Conservation (phyloP, 2,797 vertebrate species). For the Serranus cabrilla region DNA sequence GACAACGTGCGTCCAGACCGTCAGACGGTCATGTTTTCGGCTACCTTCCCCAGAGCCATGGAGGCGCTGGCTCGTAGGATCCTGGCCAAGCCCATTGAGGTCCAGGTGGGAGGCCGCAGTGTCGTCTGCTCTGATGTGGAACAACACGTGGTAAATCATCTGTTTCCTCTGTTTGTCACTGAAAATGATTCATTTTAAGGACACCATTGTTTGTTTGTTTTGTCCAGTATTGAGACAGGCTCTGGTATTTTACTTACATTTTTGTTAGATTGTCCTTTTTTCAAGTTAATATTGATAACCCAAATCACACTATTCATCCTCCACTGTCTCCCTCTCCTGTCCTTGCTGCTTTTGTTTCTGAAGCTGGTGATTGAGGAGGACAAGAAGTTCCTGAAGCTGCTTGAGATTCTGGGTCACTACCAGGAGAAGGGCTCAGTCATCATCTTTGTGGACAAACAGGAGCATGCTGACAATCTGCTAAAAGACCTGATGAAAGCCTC, state of each 20-base stretch:
- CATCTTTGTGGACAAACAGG: constrained; percentile 99
- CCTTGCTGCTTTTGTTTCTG: constrained; percentile 25
- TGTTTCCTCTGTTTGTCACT: neutral
- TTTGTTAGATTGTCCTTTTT: neutral
- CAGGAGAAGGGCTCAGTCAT: constrained; percentile 98
- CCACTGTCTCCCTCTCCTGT: neutral
- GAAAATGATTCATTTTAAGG: neutral
- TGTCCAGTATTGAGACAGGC: neutral
- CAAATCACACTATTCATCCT: neutral
- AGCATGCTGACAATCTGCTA: constrained; percentile 94
- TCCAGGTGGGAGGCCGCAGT: constrained; percentile 97
- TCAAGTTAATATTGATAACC: neutral
- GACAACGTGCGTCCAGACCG: constrained; percentile 97
- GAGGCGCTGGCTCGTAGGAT: constrained; percentile 97
- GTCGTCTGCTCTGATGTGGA: constrained; percentile 99
- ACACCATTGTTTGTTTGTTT: neutral
- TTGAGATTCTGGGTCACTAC: constrained; percentile 97
- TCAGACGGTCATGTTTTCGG: constrained; percentile 99
- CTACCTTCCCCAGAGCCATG: constrained; percentile 98
- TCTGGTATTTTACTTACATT: neutral
- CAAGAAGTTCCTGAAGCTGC: constrained; percentile 96
- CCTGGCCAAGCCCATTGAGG: constrained; percentile 94
- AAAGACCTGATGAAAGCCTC: constrained; percentile 99
- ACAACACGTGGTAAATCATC: constrained; percentile 91
- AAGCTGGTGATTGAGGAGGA: constrained; percentile 98